Percentiles rank a stretch among this genome's conserved stretches.
phyloP scores from a whole-genome alignment of 2,888 invertebrate species.

The Podotricha telesiphe region DNA sequence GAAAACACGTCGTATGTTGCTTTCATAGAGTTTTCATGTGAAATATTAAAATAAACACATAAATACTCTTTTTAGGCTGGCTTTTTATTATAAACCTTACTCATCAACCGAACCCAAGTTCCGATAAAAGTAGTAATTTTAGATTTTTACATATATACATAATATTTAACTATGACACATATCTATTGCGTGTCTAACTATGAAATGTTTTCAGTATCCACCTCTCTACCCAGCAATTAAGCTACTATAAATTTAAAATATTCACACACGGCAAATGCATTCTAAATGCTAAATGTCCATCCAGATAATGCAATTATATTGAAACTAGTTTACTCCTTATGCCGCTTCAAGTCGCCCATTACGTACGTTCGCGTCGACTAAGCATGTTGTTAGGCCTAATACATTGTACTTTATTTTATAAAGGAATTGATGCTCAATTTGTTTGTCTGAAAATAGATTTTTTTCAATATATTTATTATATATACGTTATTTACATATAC shows the following conservation, averaged over 20 bases:
- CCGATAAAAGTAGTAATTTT: no score
- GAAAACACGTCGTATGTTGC: no score
- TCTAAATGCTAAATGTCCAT: slow-evolving; percentile 29
- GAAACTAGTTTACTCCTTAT: slow-evolving; percentile 41
- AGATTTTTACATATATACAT: neutral
- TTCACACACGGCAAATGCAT: slow-evolving; percentile 27
- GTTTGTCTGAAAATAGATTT: neutral
- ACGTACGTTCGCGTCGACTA: slow-evolving; percentile 3
- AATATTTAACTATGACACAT: neutral
- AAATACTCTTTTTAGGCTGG: no score
- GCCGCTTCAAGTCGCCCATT: neutral
- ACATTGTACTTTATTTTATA: neutral
- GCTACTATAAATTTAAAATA: slow-evolving; percentile 45
- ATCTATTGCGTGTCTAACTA: neutral
- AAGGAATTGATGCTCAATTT: neutral
- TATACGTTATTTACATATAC: no score
- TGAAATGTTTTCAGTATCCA: neutral
- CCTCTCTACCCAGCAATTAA: slow-evolving; percentile 32
- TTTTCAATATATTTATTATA: neutral
- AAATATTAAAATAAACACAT: no score
- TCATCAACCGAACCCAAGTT: no score
- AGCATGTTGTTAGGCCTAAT: neutral
- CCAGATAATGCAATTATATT: slow-evolving; percentile 51
- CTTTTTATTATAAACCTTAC: no score
- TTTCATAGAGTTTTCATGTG: no score